These are phyloP conservation scores for Scalopus aquaticus DNA, from an alignment of 2,113 vertebrate genomes.

Conservation along the genomic window DNA sequence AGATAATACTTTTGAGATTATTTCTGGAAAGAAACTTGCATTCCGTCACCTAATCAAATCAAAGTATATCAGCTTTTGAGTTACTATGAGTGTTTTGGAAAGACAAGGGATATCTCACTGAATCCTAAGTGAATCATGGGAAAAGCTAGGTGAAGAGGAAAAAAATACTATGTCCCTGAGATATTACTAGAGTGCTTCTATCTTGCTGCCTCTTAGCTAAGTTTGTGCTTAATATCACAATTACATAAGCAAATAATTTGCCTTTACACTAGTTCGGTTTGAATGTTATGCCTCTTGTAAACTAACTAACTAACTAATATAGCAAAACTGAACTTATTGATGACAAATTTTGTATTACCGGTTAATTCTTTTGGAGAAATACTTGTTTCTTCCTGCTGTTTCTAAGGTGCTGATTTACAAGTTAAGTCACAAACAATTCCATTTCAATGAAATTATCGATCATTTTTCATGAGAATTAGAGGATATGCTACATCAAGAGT, in stretches of 20 bases:
- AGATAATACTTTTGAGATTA: not conserved
- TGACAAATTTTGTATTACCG: not conserved
- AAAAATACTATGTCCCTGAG: not conserved
- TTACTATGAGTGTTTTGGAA: not conserved
- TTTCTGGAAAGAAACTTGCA: not conserved
- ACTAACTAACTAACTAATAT: not conserved
- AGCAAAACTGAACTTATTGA: not conserved
- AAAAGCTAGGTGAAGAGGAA: not conserved
- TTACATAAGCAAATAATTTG: not conserved
- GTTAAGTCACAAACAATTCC: not conserved
- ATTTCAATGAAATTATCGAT: not conserved
- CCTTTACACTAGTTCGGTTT: not conserved
- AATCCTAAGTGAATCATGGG: not conserved
- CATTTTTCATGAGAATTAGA: not conserved
- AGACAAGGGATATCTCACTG: not conserved
- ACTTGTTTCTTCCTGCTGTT: not conserved
- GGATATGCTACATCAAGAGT: not conserved
- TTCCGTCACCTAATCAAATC: not conserved
- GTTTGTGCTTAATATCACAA: not conserved
- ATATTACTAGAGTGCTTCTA: not conserved
- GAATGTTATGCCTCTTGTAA: not conserved
- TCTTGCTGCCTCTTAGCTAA: not conserved
- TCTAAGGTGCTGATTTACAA: not conserved
- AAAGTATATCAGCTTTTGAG: not conserved
- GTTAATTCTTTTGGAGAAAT: constrained; percentile 15